A percentile compares a stretch with the other conserved stretches of the same genome.
phyloP scores from a whole-genome alignment of 2,888 invertebrate genomes.

The Lycaena phlaeas region DNA sequence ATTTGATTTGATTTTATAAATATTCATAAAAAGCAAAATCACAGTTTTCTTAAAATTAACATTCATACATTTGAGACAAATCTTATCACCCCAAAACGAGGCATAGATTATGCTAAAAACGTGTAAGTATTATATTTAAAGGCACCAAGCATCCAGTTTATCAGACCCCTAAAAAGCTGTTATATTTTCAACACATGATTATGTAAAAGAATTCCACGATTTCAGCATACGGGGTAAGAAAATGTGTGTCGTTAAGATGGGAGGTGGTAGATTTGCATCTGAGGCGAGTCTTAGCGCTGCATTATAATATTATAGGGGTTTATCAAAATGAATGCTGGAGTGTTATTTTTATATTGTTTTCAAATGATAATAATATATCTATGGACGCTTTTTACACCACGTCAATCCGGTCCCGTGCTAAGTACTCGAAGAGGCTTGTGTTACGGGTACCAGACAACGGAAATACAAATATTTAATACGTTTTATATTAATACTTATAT shows the following conservation, averaged over 20 bases:
- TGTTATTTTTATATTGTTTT: too few relatives aligned
- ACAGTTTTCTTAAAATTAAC: too few relatives aligned
- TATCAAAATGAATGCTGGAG: conserved; percentile 13
- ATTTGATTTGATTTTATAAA: too few relatives aligned
- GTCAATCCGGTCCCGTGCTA: too few relatives aligned
- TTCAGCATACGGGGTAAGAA: conserved; percentile 47
- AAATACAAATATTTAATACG: too few relatives aligned
- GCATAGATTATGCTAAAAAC: conserved; percentile 61
- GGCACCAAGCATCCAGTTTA: conserved; percentile 48
- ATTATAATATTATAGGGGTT: conserved; percentile 16
- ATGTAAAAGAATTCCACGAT: conserved; percentile 67
- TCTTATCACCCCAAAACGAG: conserved; percentile 18
- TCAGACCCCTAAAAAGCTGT: conserved; percentile 55
- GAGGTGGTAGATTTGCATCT: conserved; percentile 56
- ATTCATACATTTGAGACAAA: too few relatives aligned
- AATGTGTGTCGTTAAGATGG: conserved; percentile 64
- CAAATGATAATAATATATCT: too few relatives aligned
- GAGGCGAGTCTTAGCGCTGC: conserved; percentile 19
- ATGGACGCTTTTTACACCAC: too few relatives aligned
- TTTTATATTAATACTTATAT: too few relatives aligned
- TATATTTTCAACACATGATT: conserved; percentile 71
- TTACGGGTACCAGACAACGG: too few relatives aligned
- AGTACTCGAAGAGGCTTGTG: too few relatives aligned
- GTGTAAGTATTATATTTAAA: conserved; percentile 45
- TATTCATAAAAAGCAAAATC: too few relatives aligned